Base-by-base conservation (phyloP, 2,797 vertebrate genomes). In the Fistularia commersonii region DNA sequence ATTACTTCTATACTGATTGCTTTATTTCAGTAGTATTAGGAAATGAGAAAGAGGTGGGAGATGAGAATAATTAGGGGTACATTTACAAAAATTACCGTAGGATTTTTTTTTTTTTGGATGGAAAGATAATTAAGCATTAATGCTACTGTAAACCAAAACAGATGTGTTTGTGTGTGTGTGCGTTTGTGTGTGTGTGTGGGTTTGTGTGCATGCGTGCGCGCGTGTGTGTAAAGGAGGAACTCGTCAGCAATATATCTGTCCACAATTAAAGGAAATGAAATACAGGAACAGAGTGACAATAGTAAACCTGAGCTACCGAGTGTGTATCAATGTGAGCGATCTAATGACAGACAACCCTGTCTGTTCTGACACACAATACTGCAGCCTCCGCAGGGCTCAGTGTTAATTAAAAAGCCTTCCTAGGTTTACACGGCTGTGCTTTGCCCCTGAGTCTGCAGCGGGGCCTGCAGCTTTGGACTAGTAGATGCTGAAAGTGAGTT, bases 11-110 rank as follows among this genome's bases (percentile, higher is more conserved):
- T 79, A 83, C 81, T 82, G 83, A 84, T 87, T 84, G 72, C 72
- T 82, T 86, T 76, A 78, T 71, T 90, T 92, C 91, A 92, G 91
- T 92, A 92, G 91, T 92, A 91, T 81, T 86, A 77, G 57, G 89
- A 81, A 79, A 78, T 66, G 46, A 72, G 57, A 77, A 54, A 69
- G 46, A 32, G 10, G 11, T 32, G 12, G 3, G 45, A 70, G 66
- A 12, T 32, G 23, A 32, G 15, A 45, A 9, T 9, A 45, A 7
- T 11, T 23, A 31, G 47, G 36, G 11, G 15, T 36, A 7, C 33
- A 8, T 12, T n/a, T 12, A 33, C 45, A 11, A 13, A 33, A 12
- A 33, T 35, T 37, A 10, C 36, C 33, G n/a, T 7, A 12, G 6
- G 8, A 33, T 37, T 14, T 35, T 10, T 48, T 11, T 37, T 33